Evolutionary conservation across 2,113 vertebrate genomes (phyloP).

Genomic region (Limanda limanda): DNA sequence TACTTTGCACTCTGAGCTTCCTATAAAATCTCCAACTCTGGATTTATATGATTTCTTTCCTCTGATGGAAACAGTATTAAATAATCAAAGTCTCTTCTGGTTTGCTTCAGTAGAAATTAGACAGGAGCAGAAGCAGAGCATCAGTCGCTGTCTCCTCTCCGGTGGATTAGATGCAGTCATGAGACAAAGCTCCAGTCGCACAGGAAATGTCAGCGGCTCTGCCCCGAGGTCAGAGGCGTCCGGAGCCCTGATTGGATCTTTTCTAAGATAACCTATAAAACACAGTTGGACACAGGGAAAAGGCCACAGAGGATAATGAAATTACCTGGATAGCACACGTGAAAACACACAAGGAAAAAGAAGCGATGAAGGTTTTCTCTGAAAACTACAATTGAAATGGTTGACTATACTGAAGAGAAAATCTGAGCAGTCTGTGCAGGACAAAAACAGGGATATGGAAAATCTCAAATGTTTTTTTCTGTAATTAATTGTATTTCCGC

Average conservation of each 20-base stretch:
- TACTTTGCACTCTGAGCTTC: background rate
- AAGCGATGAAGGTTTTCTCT: conserved; percentile 22
- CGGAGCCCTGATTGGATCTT: conserved; percentile 61
- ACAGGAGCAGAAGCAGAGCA: conserved; percentile 11
- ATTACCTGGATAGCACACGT: conserved; percentile 44
- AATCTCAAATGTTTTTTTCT: too few relatives aligned
- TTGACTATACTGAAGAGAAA: conserved; percentile 37
- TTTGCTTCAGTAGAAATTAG: conserved; percentile 10
- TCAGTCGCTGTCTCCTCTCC: background rate
- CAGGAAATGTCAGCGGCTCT: conserved; percentile 62
- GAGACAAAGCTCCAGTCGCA: conserved; percentile 45
- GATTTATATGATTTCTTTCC: background rate
- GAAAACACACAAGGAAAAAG: conserved; percentile 18
- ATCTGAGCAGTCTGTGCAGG: conserved; percentile 16
- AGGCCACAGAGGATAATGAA: conserved; percentile 45
- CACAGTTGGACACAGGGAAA: conserved; percentile 39
- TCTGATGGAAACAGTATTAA: too few relatives aligned
- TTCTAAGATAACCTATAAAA: conserved; percentile 58
- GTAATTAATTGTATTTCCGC: background rate
- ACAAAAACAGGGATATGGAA: background rate
- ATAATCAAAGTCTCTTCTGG: background rate
- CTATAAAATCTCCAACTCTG: background rate
- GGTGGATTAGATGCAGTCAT: conserved; percentile 8
- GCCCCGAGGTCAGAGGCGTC: conserved; percentile 51
- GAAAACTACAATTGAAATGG: conserved; percentile 35